Evolutionary conservation across 2,888 invertebrate species (phyloP).

Genomic region (Sinhomidia bicolor): DNA sequence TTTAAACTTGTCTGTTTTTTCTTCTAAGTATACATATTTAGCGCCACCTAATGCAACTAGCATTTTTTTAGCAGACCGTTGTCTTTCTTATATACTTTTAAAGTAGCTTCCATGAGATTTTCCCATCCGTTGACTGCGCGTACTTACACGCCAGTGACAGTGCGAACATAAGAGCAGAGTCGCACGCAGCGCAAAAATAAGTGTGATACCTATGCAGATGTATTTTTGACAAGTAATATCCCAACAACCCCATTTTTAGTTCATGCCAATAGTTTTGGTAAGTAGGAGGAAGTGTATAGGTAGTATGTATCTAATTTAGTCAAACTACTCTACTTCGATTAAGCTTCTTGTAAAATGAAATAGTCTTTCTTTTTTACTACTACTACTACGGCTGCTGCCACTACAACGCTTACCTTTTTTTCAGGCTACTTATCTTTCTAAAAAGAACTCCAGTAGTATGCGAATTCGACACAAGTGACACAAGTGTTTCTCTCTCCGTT

Average conservation of each 20-base stretch:
- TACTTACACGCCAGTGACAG: too few relatives aligned
- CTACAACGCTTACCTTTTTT: slow-evolving; percentile 30
- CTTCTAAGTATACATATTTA: not conserved
- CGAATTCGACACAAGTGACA: slow-evolving; percentile 2
- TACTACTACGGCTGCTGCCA: too few relatives aligned
- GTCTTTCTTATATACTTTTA: not conserved
- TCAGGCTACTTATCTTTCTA: slow-evolving; percentile 3
- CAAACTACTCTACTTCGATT: not conserved
- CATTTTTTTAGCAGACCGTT: not conserved
- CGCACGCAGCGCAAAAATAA: not conserved
- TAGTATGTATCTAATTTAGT: not conserved
- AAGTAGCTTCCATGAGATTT: not conserved
- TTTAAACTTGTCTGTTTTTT: not conserved
- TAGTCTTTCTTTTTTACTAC: slow-evolving; percentile 6
- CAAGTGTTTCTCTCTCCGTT: not conserved
- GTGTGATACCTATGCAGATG: not conserved
- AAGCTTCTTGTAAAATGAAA: slow-evolving; percentile 29
- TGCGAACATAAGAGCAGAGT: too few relatives aligned
- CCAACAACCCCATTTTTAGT: too few relatives aligned
- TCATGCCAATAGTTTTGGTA: not conserved
- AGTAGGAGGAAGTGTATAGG: not conserved
- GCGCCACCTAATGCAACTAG: not conserved
- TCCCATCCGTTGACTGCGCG: not conserved
- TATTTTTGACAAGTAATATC: not conserved
- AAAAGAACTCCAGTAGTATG: too few relatives aligned